Evolutionary conservation across 2,888 invertebrate species (phyloP).

Genomic region (Lamellibrachia satsuma): DNA sequence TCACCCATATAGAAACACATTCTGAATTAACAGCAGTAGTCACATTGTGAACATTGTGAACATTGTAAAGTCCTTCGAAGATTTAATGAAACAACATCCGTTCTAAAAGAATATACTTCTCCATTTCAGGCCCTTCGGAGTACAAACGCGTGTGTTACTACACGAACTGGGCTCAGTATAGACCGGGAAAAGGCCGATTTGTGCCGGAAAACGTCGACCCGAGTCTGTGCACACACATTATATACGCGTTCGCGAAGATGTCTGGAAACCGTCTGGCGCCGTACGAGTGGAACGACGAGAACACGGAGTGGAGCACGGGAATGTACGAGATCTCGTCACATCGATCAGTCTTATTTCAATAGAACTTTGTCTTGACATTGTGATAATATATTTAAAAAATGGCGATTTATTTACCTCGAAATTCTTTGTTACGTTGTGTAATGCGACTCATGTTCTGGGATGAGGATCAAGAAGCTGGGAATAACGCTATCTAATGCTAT

Average conservation of each 20-base stretch:
- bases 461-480: too few relatives aligned
- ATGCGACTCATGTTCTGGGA: too few relatives aligned
- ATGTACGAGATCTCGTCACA: neutral
- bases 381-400: too few relatives aligned
- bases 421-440: conserved; percentile 43
- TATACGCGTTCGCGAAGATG: conserved; percentile 97
- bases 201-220: conserved; percentile 87
- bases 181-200: conserved; percentile 73
- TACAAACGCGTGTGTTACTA: conserved; percentile 78
- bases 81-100: neutral
- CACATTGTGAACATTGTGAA: neutral
- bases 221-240: conserved; percentile 93
- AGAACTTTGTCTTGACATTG: neutral
- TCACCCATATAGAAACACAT: neutral
- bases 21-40: too few relatives aligned
- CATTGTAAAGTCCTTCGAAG: neutral
- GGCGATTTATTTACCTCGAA: conserved; percentile 35
- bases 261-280: conserved; percentile 86
- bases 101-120: neutral
- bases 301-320: conserved; percentile 8
- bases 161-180: conserved; percentile 98
- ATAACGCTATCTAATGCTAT: too few relatives aligned
- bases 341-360: neutral
- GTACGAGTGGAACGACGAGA: conserved; percentile 48
- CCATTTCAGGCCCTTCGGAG: neutral